Base-by-base conservation (phyloP, 2,888 invertebrate genomes). In the Dryomyza anilis region DNA sequence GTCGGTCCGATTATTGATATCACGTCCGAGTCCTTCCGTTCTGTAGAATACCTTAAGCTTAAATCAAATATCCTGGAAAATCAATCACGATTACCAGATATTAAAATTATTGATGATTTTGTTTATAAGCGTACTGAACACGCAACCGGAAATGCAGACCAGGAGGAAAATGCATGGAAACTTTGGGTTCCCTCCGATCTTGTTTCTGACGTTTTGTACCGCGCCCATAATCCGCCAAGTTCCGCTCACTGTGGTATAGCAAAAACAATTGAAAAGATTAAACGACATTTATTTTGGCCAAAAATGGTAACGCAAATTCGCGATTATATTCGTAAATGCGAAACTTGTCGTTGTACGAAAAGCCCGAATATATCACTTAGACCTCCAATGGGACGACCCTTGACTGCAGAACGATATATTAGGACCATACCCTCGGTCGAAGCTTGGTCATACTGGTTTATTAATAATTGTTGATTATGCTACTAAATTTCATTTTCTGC, bases 241-340 rank as follows among this genome's bases (percentile, higher is more conserved):
- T 61, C 57, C 10, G 39, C 62, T 30, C 62, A 57, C 29, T 29
- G 36, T 39, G 65, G 65, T 45, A 57, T 43, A 14, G 62, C 48
- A 3, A 65, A 65, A 43, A 48, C 61, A 1, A 14, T 62, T 2
- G 65, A 65, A 14, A 62, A 60, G 25, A 36, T 64, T 2, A 29
- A 45, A 3, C 33, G 64, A 30, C 43, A 59, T 33, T 55, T 59
- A 10, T 59, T 39, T 53, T 64, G 64, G 64, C 55, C 64, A 2
- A 46, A 55, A 3, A 36, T n/a, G n/a, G n/a, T n/a, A n/a, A n/a
- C n/a, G 30, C 23, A 19, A 5, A 48, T 48, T 21, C 1, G 46
- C 19, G 46, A 48, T 8, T 48, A 48, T 48, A 12, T 48, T n/a
- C n/a, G n/a, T n/a, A n/a, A n/a, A n/a, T n/a, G n/a, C n/a, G n/a